Evolutionary conservation across 2,888 invertebrate genomes (phyloP).

Genomic region (Deilephila porcellus): DNA sequence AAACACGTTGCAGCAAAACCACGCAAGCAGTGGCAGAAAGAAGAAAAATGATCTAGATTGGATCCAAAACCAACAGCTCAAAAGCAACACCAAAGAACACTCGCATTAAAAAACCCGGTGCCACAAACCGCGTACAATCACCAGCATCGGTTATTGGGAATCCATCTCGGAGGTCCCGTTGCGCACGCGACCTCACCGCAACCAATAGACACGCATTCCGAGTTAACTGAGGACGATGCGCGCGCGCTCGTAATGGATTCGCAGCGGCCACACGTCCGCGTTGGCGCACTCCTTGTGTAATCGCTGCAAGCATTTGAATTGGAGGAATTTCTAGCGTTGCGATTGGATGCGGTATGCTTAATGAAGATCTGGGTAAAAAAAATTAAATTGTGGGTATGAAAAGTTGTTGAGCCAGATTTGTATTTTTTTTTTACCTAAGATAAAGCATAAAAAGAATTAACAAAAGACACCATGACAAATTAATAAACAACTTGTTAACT

Average conservation of each 20-base stretch:
- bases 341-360: slow-evolving; percentile 1
- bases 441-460: no score
- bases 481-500: no score
- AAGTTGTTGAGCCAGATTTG: no score
- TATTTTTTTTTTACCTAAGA: no score
- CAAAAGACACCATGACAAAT: no score
- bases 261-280: slow-evolving; percentile 33
- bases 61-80: no score
- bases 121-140: slow-evolving; percentile 31
- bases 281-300: slow-evolving; percentile 39
- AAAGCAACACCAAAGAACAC: background rate
- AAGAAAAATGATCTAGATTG: no score
- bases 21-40: no score
- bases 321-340: slow-evolving; percentile 3
- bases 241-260: slow-evolving; percentile 47
- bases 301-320: background rate
- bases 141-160: slow-evolving; percentile 39
- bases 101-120: slow-evolving; percentile 20
- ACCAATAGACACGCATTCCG: slow-evolving; percentile 64
- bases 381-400: no score
- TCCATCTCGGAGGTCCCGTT: slow-evolving; percentile 64
- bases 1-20: no score
- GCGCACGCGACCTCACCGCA: slow-evolving; percentile 67
- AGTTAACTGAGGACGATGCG: slow-evolving; percentile 57
- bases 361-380: no score